Conservation (phyloP, 2,888 invertebrate species). For the Nipponacmea schrenckii region DNA sequence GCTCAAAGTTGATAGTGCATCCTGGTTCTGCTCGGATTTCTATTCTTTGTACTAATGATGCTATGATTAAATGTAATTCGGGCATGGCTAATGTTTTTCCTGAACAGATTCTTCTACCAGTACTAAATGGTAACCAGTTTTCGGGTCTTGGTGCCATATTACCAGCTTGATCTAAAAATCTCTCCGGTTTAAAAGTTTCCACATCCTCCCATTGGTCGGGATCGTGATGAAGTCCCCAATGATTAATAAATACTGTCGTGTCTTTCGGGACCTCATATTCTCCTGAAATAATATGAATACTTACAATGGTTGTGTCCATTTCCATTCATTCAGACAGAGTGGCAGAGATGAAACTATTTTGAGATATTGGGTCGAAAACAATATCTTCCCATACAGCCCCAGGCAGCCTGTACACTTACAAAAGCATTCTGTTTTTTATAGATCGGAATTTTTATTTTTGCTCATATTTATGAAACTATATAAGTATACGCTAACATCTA, state of each 20-base stretch:
- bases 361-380: no score
- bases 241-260: constrained; percentile 44
- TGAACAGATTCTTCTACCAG: constrained; percentile 51
- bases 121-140: constrained; percentile 54
- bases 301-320: no score
- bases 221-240: constrained; percentile 49
- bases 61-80: constrained; percentile 44
- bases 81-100: constrained; percentile 53
- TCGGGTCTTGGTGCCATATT: constrained; percentile 44
- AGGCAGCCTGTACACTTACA: no score
- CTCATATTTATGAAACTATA: no score
- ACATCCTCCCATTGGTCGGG: constrained; percentile 47
- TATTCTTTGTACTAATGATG: constrained; percentile 28
- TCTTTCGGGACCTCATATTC: constrained; percentile 46
- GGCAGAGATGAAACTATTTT: no score
- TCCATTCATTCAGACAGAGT: no score
- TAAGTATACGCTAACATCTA: no score
- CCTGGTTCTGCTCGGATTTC: constrained; percentile 13
- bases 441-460: no score
- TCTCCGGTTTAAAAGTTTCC: constrained; percentile 47
- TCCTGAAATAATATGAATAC: no score
- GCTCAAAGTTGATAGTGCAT: background rate
- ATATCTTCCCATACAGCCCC: no score
- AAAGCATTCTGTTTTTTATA: no score
- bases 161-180: constrained; percentile 48